Conservation (phyloP, 2,113 vertebrate species). For the Panthera leo region DNA sequence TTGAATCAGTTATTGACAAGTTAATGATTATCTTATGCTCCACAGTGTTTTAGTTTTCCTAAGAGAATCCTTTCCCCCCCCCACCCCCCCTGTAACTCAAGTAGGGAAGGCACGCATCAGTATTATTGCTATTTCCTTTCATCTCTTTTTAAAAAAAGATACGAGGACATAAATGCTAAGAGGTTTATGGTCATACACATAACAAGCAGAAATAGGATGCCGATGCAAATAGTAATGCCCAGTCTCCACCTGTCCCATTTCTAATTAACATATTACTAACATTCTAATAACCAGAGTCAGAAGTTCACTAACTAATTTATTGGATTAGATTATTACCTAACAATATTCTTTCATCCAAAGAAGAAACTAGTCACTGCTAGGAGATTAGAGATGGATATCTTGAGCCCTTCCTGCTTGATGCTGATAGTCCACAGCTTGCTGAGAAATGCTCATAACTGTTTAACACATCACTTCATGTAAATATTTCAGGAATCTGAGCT, state of each 20-base stretch:
- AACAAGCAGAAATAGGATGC: not conserved
- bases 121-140: not conserved
- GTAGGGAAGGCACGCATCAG: accelerated
- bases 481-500: not conserved
- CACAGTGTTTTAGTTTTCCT: not conserved
- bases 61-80: not conserved
- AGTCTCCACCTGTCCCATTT: not conserved
- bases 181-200: not conserved
- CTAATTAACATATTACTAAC: not conserved
- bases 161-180: not conserved
- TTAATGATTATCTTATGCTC: not conserved
- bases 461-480: not conserved
- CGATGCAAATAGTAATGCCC: not conserved
- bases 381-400: not conserved
- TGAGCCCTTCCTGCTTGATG: accelerated
- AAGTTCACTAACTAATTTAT: not conserved
- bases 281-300: not conserved
- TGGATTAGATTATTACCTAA: not conserved
- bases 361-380: not conserved
- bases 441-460: not conserved
- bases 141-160: not conserved
- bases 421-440: not conserved
- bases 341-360: not conserved
- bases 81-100: not conserved
- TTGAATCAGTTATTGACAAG: not conserved